Conservation (phyloP, 1,140 invertebrate genomes). For the Muscidifurax raptorellus region DNA sequence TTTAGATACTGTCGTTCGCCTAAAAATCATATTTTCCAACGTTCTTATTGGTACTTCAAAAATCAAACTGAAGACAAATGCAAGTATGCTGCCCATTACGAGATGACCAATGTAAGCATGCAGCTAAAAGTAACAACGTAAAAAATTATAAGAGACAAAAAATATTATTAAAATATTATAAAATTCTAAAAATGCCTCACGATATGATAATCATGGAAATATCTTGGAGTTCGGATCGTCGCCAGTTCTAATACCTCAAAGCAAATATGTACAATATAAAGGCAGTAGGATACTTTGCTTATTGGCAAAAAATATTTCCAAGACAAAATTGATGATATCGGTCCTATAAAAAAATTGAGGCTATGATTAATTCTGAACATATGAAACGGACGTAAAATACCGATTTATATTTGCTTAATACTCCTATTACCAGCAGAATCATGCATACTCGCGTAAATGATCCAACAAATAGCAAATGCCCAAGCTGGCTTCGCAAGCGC, state of each 20-base stretch:
- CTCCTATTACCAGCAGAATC: conserved; percentile 51
- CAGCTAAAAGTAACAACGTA: background rate
- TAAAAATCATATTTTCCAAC: conserved; percentile 26
- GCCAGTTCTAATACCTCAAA: conserved; percentile 44
- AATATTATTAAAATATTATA: background rate
- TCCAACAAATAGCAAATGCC: conserved; percentile 72
- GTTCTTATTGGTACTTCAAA: conserved; percentile 26
- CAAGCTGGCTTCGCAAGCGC: conserved; percentile 67
- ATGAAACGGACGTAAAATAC: too few relatives aligned
- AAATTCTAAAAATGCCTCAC: conserved; percentile 26
- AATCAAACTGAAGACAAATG: conserved; percentile 17
- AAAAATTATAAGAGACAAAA: background rate
- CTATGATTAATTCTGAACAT: background rate
- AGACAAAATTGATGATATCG: conserved; percentile 72
- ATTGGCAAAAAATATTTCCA: conserved; percentile 76
- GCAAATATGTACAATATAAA: conserved; percentile 77
- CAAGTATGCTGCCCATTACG: background rate
- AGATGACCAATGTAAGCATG: conserved; percentile 14
- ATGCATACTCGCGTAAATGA: conserved; percentile 73
- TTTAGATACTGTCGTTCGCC: background rate
- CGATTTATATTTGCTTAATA: background rate
- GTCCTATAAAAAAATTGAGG: conserved; percentile 1
- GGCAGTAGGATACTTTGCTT: conserved; percentile 77
- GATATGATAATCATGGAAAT: conserved; percentile 1
- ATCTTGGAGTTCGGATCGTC: conserved; percentile 20